These are phyloP conservation scores for Meteorus colon DNA, from an alignment of 2,888 invertebrate species.

Conservation along the genomic window DNA sequence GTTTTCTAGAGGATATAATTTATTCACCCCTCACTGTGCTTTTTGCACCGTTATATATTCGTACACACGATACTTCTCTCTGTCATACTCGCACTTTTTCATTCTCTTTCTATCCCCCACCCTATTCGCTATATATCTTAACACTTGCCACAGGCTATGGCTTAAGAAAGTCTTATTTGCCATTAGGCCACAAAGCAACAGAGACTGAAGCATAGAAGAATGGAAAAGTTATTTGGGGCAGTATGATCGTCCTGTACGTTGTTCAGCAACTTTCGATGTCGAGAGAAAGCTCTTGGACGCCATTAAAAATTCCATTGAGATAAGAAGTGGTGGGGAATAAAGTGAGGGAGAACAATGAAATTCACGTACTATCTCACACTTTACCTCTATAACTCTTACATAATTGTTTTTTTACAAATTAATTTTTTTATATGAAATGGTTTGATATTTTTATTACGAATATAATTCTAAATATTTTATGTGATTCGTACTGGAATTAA, in stretches of 20 bases:
- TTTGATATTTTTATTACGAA: neutral
- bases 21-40: slow-evolving; percentile 22
- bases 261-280: slow-evolving; percentile 16
- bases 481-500: too few species aligned
- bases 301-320: slow-evolving; percentile 21
- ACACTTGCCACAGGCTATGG: neutral
- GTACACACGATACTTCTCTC: neutral
- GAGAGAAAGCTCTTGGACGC: neutral
- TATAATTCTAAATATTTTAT: too few species aligned
- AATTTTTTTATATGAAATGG: neutral
- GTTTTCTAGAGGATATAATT: slow-evolving; percentile 4
- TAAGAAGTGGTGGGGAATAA: neutral
- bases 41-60: slow-evolving; percentile 14
- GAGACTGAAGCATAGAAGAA: neutral
- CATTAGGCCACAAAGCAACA: slow-evolving; percentile 11
- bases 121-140: neutral
- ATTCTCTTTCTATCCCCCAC: neutral
- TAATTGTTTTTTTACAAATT: neutral
- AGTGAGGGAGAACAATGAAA: neutral
- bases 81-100: neutral
- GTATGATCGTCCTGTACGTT: slow-evolving; percentile 5
- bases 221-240: neutral
- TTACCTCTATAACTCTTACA: neutral
- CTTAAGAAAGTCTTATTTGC: slow-evolving; percentile 6
- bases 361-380: neutral